These are phyloP conservation scores for Mythimna lalbum DNA, from an alignment of 2,888 invertebrate species.

Conservation along the genomic window DNA sequence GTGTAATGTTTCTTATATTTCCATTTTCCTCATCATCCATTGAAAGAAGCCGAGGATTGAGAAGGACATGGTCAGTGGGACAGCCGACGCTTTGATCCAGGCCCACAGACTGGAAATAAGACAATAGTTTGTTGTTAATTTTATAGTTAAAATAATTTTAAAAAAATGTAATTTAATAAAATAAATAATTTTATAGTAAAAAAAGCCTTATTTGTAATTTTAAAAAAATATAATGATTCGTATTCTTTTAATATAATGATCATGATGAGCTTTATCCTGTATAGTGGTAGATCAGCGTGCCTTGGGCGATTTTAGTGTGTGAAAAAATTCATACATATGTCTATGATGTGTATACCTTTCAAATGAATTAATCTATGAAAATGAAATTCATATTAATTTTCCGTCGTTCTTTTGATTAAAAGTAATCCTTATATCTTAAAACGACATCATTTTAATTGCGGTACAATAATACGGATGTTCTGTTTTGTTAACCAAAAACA, in stretches of 20 bases:
- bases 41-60: conserved; percentile 94
- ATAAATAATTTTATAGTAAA: no score
- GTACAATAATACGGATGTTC: no score
- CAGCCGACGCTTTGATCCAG: conserved; percentile 94
- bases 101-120: conserved; percentile 92
- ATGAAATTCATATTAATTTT: no score
- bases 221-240: not conserved
- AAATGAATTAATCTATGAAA: no score
- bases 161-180: no score
- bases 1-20: conserved; percentile 75
- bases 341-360: no score
- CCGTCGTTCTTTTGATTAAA: no score
- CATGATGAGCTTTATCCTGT: not conserved
- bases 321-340: no score
- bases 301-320: no score
- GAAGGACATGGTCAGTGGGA: conserved; percentile 96
- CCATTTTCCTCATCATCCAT: conserved; percentile 94
- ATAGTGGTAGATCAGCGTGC: not conserved
- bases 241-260: not conserved
- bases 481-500: no score
- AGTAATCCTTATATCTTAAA: no score
- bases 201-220: not conserved
- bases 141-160: not conserved
- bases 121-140: not conserved
- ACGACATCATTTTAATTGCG: no score